Base-by-base conservation (phyloP, 2,797 vertebrate genomes). In the Tarsius wallacei region DNA sequence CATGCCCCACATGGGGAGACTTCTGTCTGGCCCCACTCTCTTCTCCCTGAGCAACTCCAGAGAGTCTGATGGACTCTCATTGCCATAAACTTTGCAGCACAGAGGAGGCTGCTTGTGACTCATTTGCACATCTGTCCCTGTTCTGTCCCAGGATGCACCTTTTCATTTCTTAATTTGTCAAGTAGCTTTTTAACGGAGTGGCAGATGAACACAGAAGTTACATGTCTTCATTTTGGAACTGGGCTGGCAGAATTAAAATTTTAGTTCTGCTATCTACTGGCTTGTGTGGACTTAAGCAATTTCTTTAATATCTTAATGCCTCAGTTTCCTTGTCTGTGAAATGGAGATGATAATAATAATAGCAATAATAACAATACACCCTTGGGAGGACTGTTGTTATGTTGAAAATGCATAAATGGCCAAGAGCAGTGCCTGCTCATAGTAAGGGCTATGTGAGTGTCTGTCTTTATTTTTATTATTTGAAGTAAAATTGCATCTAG, bases 1-100 rank as follows among this genome's bases (percentile, higher is more conserved):
- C 36, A 2, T 5, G 7, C 5, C 12, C 2, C 55, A 0, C 0
- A 2, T 1, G 17, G 7, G 22, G 8, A 49, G 42, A 13, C 9
- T 55, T 51, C 57, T 80, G 51, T 7, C 63, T 49, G 7, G 66
- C 36, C 63, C 77, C 7, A 3, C 24, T 8, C 26, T 28, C 24
- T 13, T 0, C 15, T 5, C 53, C 22, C 12, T 36, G 22, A 24
- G 2, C 70, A 42, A 6, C 11, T 21, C 22, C 3, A 5, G 6
- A 1, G 1, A 22, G 28, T 42, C 61, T 13, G 21, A 22, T 0
- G 21, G 19, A 28, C 2, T n/a, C 22, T 9, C 21, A 19, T 2
- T 10, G 7, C 47, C 1, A 3, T 51, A 47, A 21, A 21, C 42
- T 61, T 11, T 14, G 26, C 2, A 12, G 59, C 59, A 1, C 0